Evolutionary conservation across 2,888 invertebrate species (phyloP), one percentile per base, ranked within the genome.

Genomic region (Apodemia duryi): DNA sequence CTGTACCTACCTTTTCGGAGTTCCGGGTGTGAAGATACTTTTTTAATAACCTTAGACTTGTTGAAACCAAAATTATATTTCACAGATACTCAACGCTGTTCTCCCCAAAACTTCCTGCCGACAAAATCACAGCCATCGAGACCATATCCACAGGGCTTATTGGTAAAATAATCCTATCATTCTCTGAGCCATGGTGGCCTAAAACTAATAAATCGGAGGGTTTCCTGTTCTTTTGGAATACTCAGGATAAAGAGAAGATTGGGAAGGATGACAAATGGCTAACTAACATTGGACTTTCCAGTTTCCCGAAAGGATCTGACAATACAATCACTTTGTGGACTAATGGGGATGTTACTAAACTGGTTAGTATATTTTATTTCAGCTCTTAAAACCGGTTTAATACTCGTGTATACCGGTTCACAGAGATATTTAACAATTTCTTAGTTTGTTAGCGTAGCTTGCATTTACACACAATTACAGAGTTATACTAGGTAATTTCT

Each of bases 91-190:
- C 82, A 51, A 81, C 80, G 0, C 69, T 94, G 41, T 95, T 95
- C 74, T 74, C 78, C 10, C 95, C 95, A 1, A 73, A 82, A 35
- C 77, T 95, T 32, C 92, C 94, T 0, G 68, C 77, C 10, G 74
- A 75, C 7, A 95, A 95, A 80, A 74, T 85, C 2, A 82, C 82
- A 35, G 91, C 92, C 6, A 94, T 95, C 63, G 75, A 94, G 81
- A 86, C 86, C 62, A 77, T 95, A 65, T 93, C 93, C 0, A 93
- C 94, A 72, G 96, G 95, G 2, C 90, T 92, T 4, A 93, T 95
- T 2, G 92, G 94, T 69, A 96, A 96, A 84, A 92, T 96, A 54
- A 93, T 93, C 67, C 73, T 96, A 1, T 86, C 92, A 64, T 96
- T 94, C 79, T 86, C 94, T 0, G 75, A 85, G 6, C 85, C 86